Percentiles rank a stretch among this genome's conserved stretches.
Evolutionary conservation across 2,888 invertebrate species (phyloP).

Genomic region (Zele albiditarsus): DNA sequence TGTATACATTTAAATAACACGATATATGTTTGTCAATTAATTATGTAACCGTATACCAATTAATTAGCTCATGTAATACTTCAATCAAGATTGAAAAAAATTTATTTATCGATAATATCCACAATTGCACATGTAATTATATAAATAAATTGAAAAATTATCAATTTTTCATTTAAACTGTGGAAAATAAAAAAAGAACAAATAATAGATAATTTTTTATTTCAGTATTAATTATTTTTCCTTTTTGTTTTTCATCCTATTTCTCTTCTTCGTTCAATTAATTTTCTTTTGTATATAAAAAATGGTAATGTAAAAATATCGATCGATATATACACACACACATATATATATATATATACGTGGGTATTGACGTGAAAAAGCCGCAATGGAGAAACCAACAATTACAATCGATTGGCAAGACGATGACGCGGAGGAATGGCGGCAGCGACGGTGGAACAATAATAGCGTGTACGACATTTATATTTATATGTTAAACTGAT

Average conservation of each 20-base stretch:
- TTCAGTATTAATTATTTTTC: background rate
- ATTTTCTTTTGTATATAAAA: background rate
- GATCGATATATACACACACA: background rate
- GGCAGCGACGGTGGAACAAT: slow-evolving; percentile 7
- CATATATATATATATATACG: background rate
- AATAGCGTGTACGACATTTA: slow-evolving; percentile 26
- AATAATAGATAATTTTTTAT: background rate
- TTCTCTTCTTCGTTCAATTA: background rate
- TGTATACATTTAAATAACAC: background rate
- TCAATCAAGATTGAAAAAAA: background rate
- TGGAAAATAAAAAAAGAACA: background rate
- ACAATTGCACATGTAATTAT: background rate
- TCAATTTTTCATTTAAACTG: too few species aligned
- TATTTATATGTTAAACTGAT: slow-evolving; percentile 8
- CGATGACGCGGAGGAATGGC: slow-evolving; percentile 20
- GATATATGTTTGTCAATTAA: background rate
- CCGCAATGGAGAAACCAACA: slow-evolving; percentile 24
- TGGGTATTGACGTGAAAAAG: slow-evolving; percentile 1
- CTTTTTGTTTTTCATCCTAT: background rate
- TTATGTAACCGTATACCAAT: background rate
- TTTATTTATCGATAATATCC: background rate
- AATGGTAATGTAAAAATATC: background rate
- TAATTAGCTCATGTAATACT: background rate
- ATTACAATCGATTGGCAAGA: slow-evolving; percentile 26
- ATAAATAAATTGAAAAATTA: too few species aligned